phyloP scores from a whole-genome alignment of 2,888 invertebrate species.

The Panopea generosa region DNA sequence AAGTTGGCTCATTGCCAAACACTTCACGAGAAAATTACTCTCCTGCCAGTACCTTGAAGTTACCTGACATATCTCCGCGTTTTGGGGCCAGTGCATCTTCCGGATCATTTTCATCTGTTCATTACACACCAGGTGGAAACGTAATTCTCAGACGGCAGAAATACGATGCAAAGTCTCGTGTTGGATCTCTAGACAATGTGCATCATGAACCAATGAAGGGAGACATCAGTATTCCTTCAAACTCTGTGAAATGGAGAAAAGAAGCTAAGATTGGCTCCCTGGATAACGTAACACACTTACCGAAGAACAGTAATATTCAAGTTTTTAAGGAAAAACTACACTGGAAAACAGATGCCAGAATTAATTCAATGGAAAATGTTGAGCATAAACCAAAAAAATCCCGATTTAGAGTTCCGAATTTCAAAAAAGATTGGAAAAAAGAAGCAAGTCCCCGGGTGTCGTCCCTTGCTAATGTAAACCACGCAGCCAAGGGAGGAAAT shows the following conservation, averaged over 20 bases:
- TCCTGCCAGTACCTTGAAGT: constrained; percentile 24
- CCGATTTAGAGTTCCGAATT: constrained; percentile 62
- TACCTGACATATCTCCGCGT: constrained; percentile 62
- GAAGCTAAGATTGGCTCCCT: constrained; percentile 70
- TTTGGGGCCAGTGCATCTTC: constrained; percentile 69
- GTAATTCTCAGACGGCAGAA: constrained; percentile 47
- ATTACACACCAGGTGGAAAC: constrained; percentile 72
- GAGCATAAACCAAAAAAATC: constrained; percentile 64
- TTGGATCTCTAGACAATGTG: constrained; percentile 70
- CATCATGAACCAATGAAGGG: constrained; percentile 63
- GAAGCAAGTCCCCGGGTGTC: constrained; percentile 59
- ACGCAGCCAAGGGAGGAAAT: constrained; percentile 71
- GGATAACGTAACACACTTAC: constrained; percentile 67
- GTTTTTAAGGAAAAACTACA: constrained; percentile 63
- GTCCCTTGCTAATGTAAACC: constrained; percentile 67
- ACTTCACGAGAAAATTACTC: constrained; percentile 11
- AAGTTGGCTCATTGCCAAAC: constrained; percentile 66
- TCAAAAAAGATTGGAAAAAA: constrained; percentile 60
- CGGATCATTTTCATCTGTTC: constrained; percentile 59
- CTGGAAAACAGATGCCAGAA: constrained; percentile 71
- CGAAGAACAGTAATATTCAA: constrained; percentile 69
- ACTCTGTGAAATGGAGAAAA: constrained; percentile 64
- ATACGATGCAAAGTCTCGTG: constrained; percentile 55
- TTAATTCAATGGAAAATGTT: constrained; percentile 73
- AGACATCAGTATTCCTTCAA: constrained; percentile 50